Base-by-base conservation (phyloP, 2,113 vertebrate genomes). In the Aspiorhynchus laticeps region DNA sequence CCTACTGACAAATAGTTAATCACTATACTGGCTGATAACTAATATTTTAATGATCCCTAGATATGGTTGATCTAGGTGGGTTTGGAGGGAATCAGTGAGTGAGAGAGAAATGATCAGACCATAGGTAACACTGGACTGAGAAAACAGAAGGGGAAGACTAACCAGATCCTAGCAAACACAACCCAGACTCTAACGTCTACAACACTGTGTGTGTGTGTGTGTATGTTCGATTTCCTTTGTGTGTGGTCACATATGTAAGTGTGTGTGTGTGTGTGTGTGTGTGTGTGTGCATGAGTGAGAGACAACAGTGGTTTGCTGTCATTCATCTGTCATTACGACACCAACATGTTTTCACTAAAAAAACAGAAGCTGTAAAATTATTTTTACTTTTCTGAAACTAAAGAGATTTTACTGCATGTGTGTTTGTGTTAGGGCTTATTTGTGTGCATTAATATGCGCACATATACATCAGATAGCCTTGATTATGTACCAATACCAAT, bases 111-210 rank as follows among this genome's bases (percentile, higher is more conserved):
- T 51, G 1, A 71, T 71, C 77, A 33, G 61, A 65, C 12, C 19
- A 11, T 36, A 76, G 73, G 79, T 83, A 87, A 83, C 43, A 51
- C 17, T 77, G 73, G 46, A 78, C 43, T 71, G 78, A 43, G 17
- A 87, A 83, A 84, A 84, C 73, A 83, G 41, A 67, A 82, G 24
- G n/a, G 56, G 46, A 71, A 83, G 81, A 71, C 65, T 71, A 53
- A 71, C 81, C 81, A 83, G 80, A 82, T 82, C 61, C 80, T 28
- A 31, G 17, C 79, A 82, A 82, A 67, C 80, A 82, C 61, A 48
- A 67, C 15, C 61, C 80, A 67, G 81, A 71, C 61, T 24, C 65
- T 48, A 69, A 83, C 28, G 26, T 90, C 88, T 84, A 75, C 51
- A 79, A 24, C 24, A 75, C 38, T 88, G 80, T 36, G n/a, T 77